Conservation (phyloP, 1,140 invertebrate genomes). For the Drosophila parabipectinata region DNA sequence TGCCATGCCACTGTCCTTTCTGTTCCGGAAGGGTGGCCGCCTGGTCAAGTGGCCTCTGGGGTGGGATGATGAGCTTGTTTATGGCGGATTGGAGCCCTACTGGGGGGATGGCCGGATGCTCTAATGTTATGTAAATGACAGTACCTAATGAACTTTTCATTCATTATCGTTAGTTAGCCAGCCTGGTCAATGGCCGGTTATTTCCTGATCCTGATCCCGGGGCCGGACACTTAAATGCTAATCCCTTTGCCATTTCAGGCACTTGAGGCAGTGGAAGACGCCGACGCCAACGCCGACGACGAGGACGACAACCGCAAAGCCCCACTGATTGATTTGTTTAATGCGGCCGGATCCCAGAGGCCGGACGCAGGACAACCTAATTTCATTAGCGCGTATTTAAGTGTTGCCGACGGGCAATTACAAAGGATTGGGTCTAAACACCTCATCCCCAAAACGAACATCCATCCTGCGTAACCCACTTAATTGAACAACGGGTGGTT, state of each 20-base stretch:
- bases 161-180: conserved; percentile 75
- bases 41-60: conserved; percentile 19
- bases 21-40: conserved; percentile 2
- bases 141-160: conserved; percentile 80
- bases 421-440: conserved; percentile 12
- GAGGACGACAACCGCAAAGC: conserved; percentile 60
- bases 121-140: conserved; percentile 82
- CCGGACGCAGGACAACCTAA: conserved; percentile 56
- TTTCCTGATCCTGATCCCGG: conserved; percentile 33
- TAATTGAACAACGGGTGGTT: conserved; percentile 59
- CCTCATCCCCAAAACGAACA: not conserved
- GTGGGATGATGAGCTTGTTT: conserved; percentile 44
- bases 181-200: conserved; percentile 49
- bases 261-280: conserved; percentile 29
- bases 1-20: conserved; percentile 24
- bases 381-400: conserved; percentile 79
- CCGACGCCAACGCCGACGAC: not conserved
- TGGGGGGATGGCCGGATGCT: conserved; percentile 38
- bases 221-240: conserved; percentile 69
- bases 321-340: conserved; percentile 80
- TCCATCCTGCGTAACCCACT: conserved; percentile 20
- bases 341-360: conserved; percentile 57
- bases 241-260: conserved; percentile 66
- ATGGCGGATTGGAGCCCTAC: conserved; percentile 15
- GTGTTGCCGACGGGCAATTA: conserved; percentile 54